Base-by-base conservation (phyloP, 2,113 vertebrate genomes). In the Melanerpes aurifrons region DNA sequence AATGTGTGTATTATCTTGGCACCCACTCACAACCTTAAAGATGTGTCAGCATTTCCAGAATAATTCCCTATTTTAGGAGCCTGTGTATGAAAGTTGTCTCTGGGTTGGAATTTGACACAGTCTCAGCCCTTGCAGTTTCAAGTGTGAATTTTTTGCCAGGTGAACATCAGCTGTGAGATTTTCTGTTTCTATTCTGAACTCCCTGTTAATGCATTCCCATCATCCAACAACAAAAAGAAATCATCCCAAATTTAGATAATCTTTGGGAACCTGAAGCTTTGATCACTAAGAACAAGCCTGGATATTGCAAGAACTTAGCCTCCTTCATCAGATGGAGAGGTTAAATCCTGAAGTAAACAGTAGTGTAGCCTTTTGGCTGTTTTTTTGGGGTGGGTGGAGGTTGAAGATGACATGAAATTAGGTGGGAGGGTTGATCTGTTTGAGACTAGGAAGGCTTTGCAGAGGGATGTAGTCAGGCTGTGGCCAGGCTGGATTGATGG, bases 1-100 rank as follows among this genome's bases (percentile, higher is more conserved):
- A 96, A 95, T 96, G 93, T 95, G 92, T 92, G 83, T 87, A 97
- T 96, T 96, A 93, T 96, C 90, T 76, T 92, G 90, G 88, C 40
- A 47, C 96, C 96, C 90, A 96, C 95, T 96, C 88, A 15, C 62
- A 77, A 79, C 69, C 83, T 73, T 93, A 70, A 90, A 87, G 92
- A 95, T 90, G 86, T 89, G 92, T 97, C 94, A 97, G 96, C 94
- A 40, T 96, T 96, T 96, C 88, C 83, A 96, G 92, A 95, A 82
- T 90, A 94, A 92, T 59, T 92, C 81, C 43, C 71, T 95, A 37
- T 93, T 96, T 95, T 90, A 90, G 89, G 74, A 86, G 63, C 69
- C 75, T 86, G 54, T 1, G 3, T 85, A 53, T 72, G 78, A 35
- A 94, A 91, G 69, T 83, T 90, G 79, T 69, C 66, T 90, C 28